Evolutionary conservation across 2,113 vertebrate genomes (phyloP).

Genomic region (Scophthalmus maximus): DNA sequence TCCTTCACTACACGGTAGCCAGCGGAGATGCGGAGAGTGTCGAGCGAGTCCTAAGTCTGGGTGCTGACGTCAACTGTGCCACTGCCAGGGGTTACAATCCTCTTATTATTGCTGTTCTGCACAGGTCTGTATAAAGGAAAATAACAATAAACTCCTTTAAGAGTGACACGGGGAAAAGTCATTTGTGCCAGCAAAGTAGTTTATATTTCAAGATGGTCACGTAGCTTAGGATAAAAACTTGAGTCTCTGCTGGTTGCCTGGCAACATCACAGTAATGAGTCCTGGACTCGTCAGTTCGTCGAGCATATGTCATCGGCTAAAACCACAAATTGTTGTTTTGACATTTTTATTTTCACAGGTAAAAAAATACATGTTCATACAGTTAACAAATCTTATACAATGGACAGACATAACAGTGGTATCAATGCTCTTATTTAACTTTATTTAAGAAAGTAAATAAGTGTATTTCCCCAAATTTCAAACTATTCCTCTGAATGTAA

Average conservation of each 20-base stretch:
- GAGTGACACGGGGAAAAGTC: neutral
- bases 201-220: too few relatives aligned
- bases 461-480: neutral
- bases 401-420: too few relatives aligned
- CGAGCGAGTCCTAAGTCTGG: slow-evolving; percentile 79
- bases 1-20: slow-evolving; percentile 84
- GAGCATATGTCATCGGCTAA: too few relatives aligned
- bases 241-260: neutral
- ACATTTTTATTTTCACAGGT: too few relatives aligned
- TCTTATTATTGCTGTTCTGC: slow-evolving; percentile 82
- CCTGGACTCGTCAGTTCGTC: neutral
- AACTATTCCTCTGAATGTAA: neutral
- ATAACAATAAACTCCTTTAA: too few relatives aligned
- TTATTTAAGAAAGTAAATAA: neutral
- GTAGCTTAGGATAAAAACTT: too few relatives aligned
- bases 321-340: too few relatives aligned
- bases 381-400: too few relatives aligned
- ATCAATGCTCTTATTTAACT: neutral
- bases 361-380: too few relatives aligned
- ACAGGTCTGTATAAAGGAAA: slow-evolving; percentile 64
- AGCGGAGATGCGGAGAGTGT: slow-evolving; percentile 81
- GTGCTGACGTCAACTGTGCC: slow-evolving; percentile 79
- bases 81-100: slow-evolving; percentile 83
- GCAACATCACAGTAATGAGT: neutral
- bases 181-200: neutral